Evolutionary conservation across 2,797 vertebrate genomes (phyloP), one percentile per base, ranked within the genome.

Genomic region (Haliaeetus vocifer): DNA sequence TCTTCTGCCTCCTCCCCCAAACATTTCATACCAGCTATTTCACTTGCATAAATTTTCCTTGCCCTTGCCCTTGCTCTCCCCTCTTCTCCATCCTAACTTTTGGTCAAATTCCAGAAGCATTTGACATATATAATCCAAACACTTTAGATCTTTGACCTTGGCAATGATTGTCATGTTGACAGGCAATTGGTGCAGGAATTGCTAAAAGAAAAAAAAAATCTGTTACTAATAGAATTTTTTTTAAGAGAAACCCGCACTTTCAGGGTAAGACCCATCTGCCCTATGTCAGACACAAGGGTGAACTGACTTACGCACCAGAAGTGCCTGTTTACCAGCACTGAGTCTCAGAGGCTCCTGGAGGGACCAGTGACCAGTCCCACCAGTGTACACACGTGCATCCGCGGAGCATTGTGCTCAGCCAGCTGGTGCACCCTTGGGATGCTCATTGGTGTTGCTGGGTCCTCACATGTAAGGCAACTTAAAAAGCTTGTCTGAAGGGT

Each of bases 401-500:
- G 0, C 0, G 12, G 11, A 31, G 17, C 61, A 13, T 31, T 1
- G 1, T 4, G 7, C 52, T 71, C 65, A 77, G 44, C 6, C 37
- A 29, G 9, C 28, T 55, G 6, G 9, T 55, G 33, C 17, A 44
- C 9, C 33, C 49, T 67, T 8, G 14, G 35, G 55, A 47, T 20
- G 26, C 40, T 63, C 9, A 0, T 4, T 50, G 65, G 65, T 56
- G 6, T n/a, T 68, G 4, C 42, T 67, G 33, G 5, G 26, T 65
- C 37, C 44, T 67, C 67, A 63, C 2, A 5, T 11, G 11, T 35
- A 72, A 71, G 40, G 21, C 31, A 65, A 44, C 10, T 19, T 37
- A 47, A 50, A 72, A 33, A 77, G 19, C 28, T 53, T 77, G 13
- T 35, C 52, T 77, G 61, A 73, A 83, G 20, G 15, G 25, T 59